A percentile compares a stretch with the other conserved stretches of the same genome.
Evolutionary conservation across 2,888 invertebrate species (phyloP).

Genomic region (Oxycera nigricornis): DNA sequence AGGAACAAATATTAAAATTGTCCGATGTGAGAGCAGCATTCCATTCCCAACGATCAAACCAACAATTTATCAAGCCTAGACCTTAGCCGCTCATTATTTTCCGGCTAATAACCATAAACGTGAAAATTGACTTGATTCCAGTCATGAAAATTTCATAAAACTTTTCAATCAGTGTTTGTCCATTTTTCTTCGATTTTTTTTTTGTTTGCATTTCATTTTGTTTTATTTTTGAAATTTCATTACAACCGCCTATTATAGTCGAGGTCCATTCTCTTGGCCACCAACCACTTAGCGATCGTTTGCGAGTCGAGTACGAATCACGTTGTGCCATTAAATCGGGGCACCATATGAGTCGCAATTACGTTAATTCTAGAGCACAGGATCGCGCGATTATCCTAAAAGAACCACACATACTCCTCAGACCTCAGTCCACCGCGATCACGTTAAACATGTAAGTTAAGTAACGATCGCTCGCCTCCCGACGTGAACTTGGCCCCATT

Average conservation of each 20-base stretch:
- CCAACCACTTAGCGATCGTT: conserved; percentile 8
- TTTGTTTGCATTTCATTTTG: too few relatives aligned
- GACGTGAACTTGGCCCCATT: conserved; percentile 14
- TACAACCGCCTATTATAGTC: conserved; percentile 14
- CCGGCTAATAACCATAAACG: too few relatives aligned
- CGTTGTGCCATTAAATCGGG: conserved; percentile 16
- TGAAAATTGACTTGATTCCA: too few relatives aligned
- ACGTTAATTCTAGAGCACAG: conserved; percentile 28
- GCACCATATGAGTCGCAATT: conserved; percentile 31
- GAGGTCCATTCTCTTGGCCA: background rate
- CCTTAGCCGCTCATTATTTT: too few relatives aligned
- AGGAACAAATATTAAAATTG: too few relatives aligned
- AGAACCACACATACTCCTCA: background rate
- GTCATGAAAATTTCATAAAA: too few relatives aligned
- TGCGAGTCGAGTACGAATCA: background rate
- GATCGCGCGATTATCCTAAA: background rate
- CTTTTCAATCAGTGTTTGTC: too few relatives aligned
- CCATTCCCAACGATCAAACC: too few relatives aligned
- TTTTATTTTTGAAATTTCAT: background rate
- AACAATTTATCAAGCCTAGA: too few relatives aligned
- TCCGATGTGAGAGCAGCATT: too few relatives aligned
- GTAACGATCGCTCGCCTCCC: background rate
- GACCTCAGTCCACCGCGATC: background rate
- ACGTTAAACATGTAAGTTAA: conserved; percentile 15
- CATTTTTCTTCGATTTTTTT: too few relatives aligned